Conservation (phyloP, 2,113 vertebrate genomes). For the Sterrhoptilus dennistouni region DNA sequence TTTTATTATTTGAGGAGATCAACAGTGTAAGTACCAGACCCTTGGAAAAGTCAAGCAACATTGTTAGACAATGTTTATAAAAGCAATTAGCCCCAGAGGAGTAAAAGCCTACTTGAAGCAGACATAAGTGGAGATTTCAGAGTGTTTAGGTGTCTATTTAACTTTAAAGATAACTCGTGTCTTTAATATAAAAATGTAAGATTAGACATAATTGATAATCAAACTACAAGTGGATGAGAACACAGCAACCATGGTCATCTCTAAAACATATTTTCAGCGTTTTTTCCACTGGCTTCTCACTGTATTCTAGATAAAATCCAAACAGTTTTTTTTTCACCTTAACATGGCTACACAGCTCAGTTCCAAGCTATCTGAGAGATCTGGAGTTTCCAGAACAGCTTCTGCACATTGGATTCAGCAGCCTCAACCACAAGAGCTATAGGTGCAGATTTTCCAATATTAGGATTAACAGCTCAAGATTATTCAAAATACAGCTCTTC, state of each 20-base stretch:
- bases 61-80: conserved; percentile 3
- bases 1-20: conserved; percentile 31
- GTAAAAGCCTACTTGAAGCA: not conserved
- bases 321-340: not conserved
- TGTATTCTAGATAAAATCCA: not conserved
- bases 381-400: not conserved
- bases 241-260: not conserved
- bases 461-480: not conserved
- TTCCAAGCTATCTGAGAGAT: not conserved
- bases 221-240: not conserved
- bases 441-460: not conserved
- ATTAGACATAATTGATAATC: not conserved
- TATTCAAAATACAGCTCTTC: not conserved
- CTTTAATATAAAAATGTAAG: not conserved
- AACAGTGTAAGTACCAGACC: conserved; percentile 7
- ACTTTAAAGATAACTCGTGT: not conserved
- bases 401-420: not conserved
- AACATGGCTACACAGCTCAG: not conserved
- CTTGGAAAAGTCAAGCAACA: conserved; percentile 26
- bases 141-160: not conserved
- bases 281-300: not conserved
- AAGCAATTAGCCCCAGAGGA: conserved; percentile 21
- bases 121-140: not conserved
- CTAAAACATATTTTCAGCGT: not conserved
- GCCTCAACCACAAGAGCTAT: not conserved